Evolutionary conservation across 1,140 invertebrate species (phyloP).

Genomic region (Colletes latitarsis): DNA sequence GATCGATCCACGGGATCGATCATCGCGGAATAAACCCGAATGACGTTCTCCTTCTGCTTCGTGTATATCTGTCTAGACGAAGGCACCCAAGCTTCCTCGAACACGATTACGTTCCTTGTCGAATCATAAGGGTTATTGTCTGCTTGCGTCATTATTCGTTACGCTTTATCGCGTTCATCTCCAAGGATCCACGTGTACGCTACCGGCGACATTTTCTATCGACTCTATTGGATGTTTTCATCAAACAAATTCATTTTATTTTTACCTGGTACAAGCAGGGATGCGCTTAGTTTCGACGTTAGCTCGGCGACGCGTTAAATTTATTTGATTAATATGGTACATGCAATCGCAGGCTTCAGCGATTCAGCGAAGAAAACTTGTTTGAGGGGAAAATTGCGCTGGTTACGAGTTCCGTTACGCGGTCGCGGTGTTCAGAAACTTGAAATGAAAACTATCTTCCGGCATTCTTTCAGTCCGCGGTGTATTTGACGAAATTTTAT

Average conservation of each 20-base stretch:
- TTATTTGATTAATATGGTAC: too few species aligned
- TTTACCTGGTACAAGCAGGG: too few species aligned
- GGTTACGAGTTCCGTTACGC: conserved; percentile 8
- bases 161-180: conserved; percentile 60
- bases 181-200: not conserved
- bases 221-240: too few species aligned
- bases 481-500: not conserved
- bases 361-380: not conserved
- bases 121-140: conserved; percentile 27
- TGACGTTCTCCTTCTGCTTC: not conserved
- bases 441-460: conserved; percentile 28
- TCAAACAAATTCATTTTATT: too few species aligned
- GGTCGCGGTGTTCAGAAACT: not conserved
- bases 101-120: conserved; percentile 13
- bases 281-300: too few species aligned
- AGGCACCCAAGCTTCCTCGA: conserved; percentile 11
- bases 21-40: not conserved
- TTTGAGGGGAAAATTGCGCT: not conserved
- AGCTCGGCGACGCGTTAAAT: too few species aligned
- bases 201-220: too few species aligned
- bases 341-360: not conserved
- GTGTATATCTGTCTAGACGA: conserved; percentile 13
- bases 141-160: conserved; percentile 20
- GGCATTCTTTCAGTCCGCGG: not conserved
- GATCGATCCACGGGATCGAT: conserved; percentile 18